phyloP scores from a whole-genome alignment of 2,888 invertebrate species.

The Callosobruchus maculatus region DNA sequence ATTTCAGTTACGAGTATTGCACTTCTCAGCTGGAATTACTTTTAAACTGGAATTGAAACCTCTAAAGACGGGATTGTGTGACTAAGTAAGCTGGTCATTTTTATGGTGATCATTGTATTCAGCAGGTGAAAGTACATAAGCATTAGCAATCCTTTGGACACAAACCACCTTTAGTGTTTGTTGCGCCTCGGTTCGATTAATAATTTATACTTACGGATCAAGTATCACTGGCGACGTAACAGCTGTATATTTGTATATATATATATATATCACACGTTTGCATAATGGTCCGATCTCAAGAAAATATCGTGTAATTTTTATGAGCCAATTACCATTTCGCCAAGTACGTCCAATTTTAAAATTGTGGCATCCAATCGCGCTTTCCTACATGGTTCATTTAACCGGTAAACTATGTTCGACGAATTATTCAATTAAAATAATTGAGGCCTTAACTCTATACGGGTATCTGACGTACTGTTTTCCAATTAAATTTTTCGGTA shows the following conservation, averaged over 20 bases:
- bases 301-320: background rate
- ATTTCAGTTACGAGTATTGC: too few species aligned
- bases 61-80: too few species aligned
- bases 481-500: conserved; percentile 20
- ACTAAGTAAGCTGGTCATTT: too few species aligned
- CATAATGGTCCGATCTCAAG: background rate
- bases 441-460: conserved; percentile 20
- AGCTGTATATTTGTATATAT: too few species aligned
- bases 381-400: background rate
- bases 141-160: too few species aligned
- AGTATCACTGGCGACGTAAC: background rate
- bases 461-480: conserved; percentile 20
- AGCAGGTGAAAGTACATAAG: too few species aligned
- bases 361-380: background rate
- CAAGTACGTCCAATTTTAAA: background rate
- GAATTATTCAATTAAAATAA: conserved; percentile 20
- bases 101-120: too few species aligned
- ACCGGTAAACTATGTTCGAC: background rate
- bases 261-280: background rate
- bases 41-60: too few species aligned
- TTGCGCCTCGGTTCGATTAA: too few species aligned
- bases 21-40: too few species aligned
- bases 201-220: background rate
- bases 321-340: background rate
- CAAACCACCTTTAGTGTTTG: too few species aligned